A percentile compares a stretch with the other conserved stretches of the same genome.
Conservation (phyloP, 2,113 vertebrate species). For the Turnix velox region DNA sequence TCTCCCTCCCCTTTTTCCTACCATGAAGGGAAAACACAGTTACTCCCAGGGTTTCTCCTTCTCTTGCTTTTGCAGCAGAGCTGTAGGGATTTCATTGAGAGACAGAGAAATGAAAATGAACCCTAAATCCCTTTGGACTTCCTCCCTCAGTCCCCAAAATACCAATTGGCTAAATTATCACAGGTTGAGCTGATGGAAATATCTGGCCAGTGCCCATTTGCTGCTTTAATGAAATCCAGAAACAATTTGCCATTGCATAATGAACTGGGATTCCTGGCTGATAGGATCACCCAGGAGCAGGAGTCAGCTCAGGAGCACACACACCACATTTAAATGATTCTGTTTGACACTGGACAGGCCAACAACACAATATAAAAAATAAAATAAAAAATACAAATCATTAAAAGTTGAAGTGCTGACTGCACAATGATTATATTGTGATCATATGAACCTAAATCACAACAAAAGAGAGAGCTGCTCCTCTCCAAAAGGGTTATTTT, state of each 20-base stretch:
- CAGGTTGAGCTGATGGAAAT: constrained; percentile 19
- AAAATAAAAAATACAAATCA: no score
- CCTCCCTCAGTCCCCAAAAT: not conserved
- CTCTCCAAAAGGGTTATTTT: not conserved
- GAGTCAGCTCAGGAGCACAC: not conserved
- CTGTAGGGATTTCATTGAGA: not conserved
- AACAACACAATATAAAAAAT: no score
- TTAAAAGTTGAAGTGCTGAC: not conserved
- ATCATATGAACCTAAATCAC: not conserved
- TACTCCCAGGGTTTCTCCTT: not conserved
- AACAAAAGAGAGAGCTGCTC: not conserved
- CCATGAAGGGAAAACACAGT: accelerated
- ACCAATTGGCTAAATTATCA: constrained; percentile 34
- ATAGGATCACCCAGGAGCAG: not conserved
- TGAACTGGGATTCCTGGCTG: constrained; percentile 43
- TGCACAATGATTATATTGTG: not conserved
- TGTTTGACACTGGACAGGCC: not conserved
- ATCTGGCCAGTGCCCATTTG: constrained; percentile 37
- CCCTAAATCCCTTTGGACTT: not conserved
- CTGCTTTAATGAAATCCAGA: constrained; percentile 64
- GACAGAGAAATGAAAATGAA: not conserved
- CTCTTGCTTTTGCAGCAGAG: not conserved
- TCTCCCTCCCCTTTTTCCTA: not conserved
- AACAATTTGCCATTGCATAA: constrained; percentile 41
- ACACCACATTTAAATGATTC: not conserved